Evolutionary conservation across 2,888 invertebrate species (phyloP).

Genomic region (Leptinotarsa tumamoca): DNA sequence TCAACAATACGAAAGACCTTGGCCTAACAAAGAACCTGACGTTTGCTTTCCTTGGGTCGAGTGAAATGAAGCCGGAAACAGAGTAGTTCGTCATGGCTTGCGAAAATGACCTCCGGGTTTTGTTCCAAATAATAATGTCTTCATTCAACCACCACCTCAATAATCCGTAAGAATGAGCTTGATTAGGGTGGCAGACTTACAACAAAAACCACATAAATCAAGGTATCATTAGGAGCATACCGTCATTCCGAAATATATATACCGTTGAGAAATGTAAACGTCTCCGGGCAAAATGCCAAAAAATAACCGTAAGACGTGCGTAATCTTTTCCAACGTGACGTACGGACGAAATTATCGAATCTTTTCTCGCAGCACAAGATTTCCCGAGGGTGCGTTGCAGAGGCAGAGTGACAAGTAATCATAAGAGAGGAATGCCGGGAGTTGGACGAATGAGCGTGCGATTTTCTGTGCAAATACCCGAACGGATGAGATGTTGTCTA

Average conservation of each 20-base stretch:
- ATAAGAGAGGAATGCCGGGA: conserved; percentile 1
- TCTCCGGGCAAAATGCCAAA: background rate
- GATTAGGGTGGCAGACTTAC: background rate
- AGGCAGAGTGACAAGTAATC: conserved; percentile 24
- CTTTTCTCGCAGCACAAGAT: conserved; percentile 48
- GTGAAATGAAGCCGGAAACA: too few species aligned
- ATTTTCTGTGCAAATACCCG: conserved; percentile 9
- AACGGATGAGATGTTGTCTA: background rate
- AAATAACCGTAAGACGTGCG: conserved; percentile 20
- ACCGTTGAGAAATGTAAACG: background rate
- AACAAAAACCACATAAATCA: background rate
- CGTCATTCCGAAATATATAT: background rate
- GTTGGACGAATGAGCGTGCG: background rate
- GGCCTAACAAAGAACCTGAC: too few species aligned
- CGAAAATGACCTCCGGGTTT: too few species aligned
- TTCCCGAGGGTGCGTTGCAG: conserved; percentile 52
- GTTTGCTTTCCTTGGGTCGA: too few species aligned
- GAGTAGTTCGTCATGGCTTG: too few species aligned
- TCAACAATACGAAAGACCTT: too few species aligned
- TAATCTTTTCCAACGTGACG: conserved; percentile 32
- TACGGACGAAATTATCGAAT: conserved; percentile 47
- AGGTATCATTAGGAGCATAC: background rate
- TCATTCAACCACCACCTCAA: too few species aligned
- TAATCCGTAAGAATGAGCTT: too few species aligned
- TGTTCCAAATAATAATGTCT: too few species aligned